Conservation (phyloP, 2,113 vertebrate species). For the Microtus montanus region DNA sequence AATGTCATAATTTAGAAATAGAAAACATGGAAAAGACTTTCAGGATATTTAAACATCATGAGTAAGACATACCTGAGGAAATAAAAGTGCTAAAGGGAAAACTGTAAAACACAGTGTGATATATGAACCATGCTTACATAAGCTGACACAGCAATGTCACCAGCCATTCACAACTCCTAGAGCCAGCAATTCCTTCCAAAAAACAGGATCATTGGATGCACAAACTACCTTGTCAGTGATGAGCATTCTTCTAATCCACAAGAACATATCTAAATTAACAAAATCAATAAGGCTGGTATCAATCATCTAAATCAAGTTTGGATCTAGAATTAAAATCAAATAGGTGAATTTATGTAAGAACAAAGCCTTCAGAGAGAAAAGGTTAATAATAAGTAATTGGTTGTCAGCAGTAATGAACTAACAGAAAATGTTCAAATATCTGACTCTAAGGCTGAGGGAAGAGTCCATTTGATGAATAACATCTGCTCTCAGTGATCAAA, state of each 20-base stretch:
- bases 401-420: not conserved
- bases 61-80: not conserved
- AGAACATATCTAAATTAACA: not conserved
- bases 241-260: not conserved
- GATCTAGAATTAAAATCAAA: slow-evolving; percentile 10
- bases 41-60: not conserved
- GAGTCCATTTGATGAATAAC: not conserved
- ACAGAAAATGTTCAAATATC: not conserved
- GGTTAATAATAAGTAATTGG: not conserved
- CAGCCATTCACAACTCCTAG: not conserved
- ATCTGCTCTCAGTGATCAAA: not conserved
- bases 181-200: not conserved
- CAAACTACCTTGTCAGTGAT: not conserved
- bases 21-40: slow-evolving; percentile 18
- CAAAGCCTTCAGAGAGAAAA: not conserved
- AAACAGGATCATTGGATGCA: not conserved
- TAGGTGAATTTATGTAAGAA: not conserved
- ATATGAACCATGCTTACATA: not conserved
- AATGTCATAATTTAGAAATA: not conserved
- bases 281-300: not conserved
- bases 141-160: not conserved
- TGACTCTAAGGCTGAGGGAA: not conserved
- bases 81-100: not conserved
- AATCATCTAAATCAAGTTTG: not conserved
- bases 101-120: not conserved